Evolutionary conservation across 2,888 invertebrate genomes (phyloP).

Genomic region (Drosophila macrothrix): DNA sequence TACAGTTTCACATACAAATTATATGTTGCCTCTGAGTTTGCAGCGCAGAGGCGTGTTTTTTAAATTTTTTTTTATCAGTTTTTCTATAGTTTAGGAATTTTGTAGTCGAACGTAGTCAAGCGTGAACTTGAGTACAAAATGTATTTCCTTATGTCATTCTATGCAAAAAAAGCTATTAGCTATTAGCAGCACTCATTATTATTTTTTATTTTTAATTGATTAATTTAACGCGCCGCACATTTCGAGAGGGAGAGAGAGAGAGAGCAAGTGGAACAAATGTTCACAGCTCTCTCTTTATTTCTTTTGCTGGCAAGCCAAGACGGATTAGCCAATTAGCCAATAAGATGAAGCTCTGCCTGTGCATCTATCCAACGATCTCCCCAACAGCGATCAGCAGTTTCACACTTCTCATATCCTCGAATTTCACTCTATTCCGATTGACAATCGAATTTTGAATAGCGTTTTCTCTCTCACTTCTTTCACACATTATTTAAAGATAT

Average conservation of each 20-base stretch:
- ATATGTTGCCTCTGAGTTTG: slow-evolving; percentile 11
- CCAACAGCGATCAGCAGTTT: neutral
- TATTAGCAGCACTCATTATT: neutral
- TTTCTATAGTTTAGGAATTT: neutral
- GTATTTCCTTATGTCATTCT: slow-evolving; percentile 2
- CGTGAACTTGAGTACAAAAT: neutral
- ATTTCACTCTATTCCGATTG: too few relatives aligned
- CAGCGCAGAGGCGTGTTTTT: neutral
- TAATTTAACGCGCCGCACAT: neutral
- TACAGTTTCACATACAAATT: slow-evolving; percentile 20
- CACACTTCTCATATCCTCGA: neutral
- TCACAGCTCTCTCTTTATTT: neutral
- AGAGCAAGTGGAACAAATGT: neutral
- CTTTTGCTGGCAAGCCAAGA: neutral
- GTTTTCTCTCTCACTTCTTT: neutral
- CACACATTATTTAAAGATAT: neutral
- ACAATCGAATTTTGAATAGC: too few relatives aligned
- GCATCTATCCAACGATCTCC: neutral
- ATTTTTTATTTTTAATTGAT: neutral
- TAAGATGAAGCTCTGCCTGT: neutral
- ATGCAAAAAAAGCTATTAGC: neutral
- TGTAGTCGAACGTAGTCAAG: neutral
- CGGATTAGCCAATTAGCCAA: neutral
- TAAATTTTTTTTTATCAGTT: neutral
- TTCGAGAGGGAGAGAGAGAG: neutral